Evolutionary conservation across 2,888 invertebrate genomes (phyloP).

Genomic region (Cistogaster globosa): DNA sequence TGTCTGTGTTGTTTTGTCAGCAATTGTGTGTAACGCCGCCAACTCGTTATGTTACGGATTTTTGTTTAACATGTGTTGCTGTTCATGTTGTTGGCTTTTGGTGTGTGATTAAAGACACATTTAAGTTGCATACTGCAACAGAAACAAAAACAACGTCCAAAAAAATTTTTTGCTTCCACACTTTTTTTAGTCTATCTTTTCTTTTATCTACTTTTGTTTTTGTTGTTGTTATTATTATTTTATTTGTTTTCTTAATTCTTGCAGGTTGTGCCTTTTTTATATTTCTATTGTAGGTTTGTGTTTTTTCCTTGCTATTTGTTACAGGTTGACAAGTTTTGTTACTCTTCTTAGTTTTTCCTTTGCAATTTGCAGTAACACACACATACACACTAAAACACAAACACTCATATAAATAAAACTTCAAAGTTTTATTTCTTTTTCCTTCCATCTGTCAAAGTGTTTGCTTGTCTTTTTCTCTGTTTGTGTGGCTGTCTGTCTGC

Average conservation of each 20-base stretch:
- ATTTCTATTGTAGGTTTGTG: constrained; percentile 64
- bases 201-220: constrained; percentile 63
- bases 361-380: constrained; percentile 22
- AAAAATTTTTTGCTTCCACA: constrained; percentile 46
- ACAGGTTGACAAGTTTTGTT: constrained; percentile 68
- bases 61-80: constrained; percentile 69
- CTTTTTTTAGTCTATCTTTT: constrained; percentile 56
- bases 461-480: constrained; percentile 22
- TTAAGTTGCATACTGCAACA: constrained; percentile 58
- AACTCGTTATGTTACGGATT: constrained; percentile 71
- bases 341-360: constrained; percentile 45
- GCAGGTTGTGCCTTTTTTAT: constrained; percentile 73
- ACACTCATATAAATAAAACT: constrained; percentile 12
- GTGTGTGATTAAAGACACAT: constrained; percentile 67
- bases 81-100: constrained; percentile 67
- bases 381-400: neutral
- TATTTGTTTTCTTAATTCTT: constrained; percentile 64
- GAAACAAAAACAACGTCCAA: neutral
- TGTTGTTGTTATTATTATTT: constrained; percentile 61
- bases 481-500: constrained; percentile 16
- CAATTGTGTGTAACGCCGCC: constrained; percentile 70
- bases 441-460: constrained; percentile 26
- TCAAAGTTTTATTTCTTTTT: constrained; percentile 39
- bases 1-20: constrained; percentile 48
- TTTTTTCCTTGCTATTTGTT: constrained; percentile 60